Base-by-base conservation (phyloP, 2,797 vertebrate genomes). In the Pygocentrus nattereri region DNA sequence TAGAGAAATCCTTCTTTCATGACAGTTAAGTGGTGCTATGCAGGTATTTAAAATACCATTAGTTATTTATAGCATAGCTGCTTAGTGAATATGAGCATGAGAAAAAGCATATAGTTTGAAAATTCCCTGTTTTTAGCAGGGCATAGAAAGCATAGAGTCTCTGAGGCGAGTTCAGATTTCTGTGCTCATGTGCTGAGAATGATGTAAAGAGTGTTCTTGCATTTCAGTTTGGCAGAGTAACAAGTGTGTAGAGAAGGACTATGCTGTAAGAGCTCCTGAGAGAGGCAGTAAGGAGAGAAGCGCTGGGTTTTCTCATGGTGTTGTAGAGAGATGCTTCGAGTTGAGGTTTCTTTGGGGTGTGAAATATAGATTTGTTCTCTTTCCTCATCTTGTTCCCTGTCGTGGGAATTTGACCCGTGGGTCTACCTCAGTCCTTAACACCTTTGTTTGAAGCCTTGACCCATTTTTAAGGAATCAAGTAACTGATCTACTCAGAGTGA, bases 401-500 rank as follows among this genome's bases (percentile, higher is more conserved):
- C 52, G 61, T 68, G 73, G 50, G 74, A 80, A 67, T 80, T 47
- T 12, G 54, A 82, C 77, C 74, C 67, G 27, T 52, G 61, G 52
- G 74, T 78, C 31, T 54, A 21, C 23, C 56, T 41, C 44, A 47
- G 27, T 81, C 27, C 47, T 80, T 64, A 79, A 49, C 69, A 76
- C 69, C 58, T 59, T 15, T 72, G 54, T 74, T 79, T 83, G 72
- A 81, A 79, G 74, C 59, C 82, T 80, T 87, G 79, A 80, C 34
- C 67, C 74, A 81, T 77, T 85, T 85, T 85, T 85, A 77, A 71
- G 65, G 11, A 67, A 61, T 70, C n/a, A 67, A 23, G 8, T 74
- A 72, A 59, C 38, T 67, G 30, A 72, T 81, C 38, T 77, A 76
- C 70, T 80, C 27, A 31, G 41, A 68, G 52, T 34, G 25, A 41